Base-by-base conservation (phyloP, 2,113 vertebrate genomes). In the Sterrhoptilus dennistouni region DNA sequence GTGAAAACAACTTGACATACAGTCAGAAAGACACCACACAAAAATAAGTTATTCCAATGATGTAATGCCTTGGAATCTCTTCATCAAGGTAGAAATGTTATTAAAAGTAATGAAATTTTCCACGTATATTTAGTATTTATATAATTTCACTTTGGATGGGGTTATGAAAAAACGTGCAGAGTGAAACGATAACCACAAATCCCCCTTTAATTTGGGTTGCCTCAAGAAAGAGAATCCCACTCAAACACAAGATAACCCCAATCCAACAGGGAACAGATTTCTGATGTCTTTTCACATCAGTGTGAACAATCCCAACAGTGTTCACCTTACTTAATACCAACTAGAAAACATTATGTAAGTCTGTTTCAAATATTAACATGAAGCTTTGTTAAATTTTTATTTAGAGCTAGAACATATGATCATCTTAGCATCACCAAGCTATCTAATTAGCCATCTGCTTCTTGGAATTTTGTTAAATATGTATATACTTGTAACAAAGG, bases 351-450 rank as follows among this genome's bases (percentile, higher is more conserved):
- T 94, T 96, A 63, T 91, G 68, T 92, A 95, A 93, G 86, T 50
- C 87, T 91, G 77, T 95, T 97, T 90, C 52, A 93, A 94, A 96
- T 65, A 75, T 89, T 91, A 72, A 94, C 59, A 91, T 72, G 56
- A 57, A 96, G 94, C 60, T 89, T 90, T 79, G 96, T 93, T 93
- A 83, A 87, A 94, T 97, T 96, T 97, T 97, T 96, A 96, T 96
- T 96, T 96, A 96, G 95, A 94, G 94, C 88, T 95, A 71, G 89
- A 97, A 91, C 93, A 95, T 87, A 95, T 10, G 60, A 96, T 66
- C 88, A 94, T 92, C 25, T 17, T 44, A 91, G 79, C 22, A 69
- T 81, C 88, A 89, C 83, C 94, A 91, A 95, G 86, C 87, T 87
- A 87, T 90, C 95, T 94, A 93, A 85, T 94, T 94, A 95, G 77